Conservation (phyloP, 1,140 invertebrate genomes). For the Coenobita brevimanus region DNA sequence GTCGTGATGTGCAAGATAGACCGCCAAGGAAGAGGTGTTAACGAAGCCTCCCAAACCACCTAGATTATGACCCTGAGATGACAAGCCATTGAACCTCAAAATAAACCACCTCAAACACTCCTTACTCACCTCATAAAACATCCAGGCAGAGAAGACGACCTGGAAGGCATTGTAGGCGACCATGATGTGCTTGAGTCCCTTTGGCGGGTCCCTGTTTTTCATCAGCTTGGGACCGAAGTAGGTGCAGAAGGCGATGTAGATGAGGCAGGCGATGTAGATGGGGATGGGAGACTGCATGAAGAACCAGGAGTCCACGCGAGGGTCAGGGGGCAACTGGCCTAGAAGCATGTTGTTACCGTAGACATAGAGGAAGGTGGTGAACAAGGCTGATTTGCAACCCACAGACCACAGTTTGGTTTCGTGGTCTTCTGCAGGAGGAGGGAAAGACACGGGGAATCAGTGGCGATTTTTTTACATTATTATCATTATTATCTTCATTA, state of each 20-base stretch:
- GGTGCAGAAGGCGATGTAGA: constrained; percentile 54
- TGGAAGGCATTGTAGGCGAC: constrained; percentile 64
- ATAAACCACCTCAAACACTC: neutral
- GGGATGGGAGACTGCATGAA: constrained; percentile 39
- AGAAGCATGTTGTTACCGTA: constrained; percentile 51
- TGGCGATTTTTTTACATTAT: too few species aligned
- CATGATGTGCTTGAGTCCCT: constrained; percentile 50
- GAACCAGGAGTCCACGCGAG: constrained; percentile 43
- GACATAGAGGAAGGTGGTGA: constrained; percentile 42
- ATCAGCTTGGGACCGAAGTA: constrained; percentile 54
- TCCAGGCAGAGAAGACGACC: constrained; percentile 47
- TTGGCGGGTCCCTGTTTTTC: constrained; percentile 40
- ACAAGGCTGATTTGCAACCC: constrained; percentile 3
- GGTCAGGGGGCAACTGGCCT: constrained; percentile 38
- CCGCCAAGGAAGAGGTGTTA: too few species aligned
- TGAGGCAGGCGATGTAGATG: constrained; percentile 27
- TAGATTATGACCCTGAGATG: too few species aligned
- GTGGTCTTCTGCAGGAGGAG: too few species aligned
- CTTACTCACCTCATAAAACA: constrained; percentile 59
- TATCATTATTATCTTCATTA: too few species aligned
- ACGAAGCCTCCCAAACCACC: too few species aligned
- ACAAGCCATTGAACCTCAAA: too few species aligned
- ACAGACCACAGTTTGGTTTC: constrained; percentile 4
- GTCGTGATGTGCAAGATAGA: too few species aligned
- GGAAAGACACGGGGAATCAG: too few species aligned